Conservation (phyloP, 2,797 vertebrate genomes). For the Chelon labrosus region DNA sequence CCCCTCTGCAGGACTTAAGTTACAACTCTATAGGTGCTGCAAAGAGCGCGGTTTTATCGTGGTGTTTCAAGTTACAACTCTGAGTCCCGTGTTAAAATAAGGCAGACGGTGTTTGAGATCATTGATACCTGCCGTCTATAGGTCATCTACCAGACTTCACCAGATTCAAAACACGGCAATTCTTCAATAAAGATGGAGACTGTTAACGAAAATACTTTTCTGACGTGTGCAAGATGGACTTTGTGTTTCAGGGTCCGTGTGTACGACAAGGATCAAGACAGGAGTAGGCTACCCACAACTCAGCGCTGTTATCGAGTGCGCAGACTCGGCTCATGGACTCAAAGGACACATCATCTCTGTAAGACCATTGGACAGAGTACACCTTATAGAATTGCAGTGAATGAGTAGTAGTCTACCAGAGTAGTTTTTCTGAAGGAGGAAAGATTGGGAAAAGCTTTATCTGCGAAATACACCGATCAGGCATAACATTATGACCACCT, state of each 20-base stretch:
- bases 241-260: conserved; percentile 91
- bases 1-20: not conserved
- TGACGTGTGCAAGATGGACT: conserved; percentile 9
- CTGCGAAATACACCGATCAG: not conserved
- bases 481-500: too few relatives aligned
- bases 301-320: conserved; percentile 98
- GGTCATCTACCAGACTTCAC: not conserved
- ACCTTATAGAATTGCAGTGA: not conserved
- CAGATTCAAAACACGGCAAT: conserved; percentile 10
- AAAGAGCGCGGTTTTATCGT: not conserved
- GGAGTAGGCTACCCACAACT: conserved; percentile 98
- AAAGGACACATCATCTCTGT: conserved; percentile 99
- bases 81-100: not conserved
- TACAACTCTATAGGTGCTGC: not conserved
- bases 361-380: conserved; percentile 63
- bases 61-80: too few relatives aligned
- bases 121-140: not conserved
- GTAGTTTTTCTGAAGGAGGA: not conserved
- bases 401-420: not conserved
- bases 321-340: conserved; percentile 97
- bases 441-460: not conserved
- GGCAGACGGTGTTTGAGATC: not conserved
- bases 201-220: not conserved
- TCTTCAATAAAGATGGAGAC: not conserved
- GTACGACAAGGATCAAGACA: conserved; percentile 97